Evolutionary conservation across 2,888 invertebrate species (phyloP).

Genomic region (Conops quadrifasciatus): DNA sequence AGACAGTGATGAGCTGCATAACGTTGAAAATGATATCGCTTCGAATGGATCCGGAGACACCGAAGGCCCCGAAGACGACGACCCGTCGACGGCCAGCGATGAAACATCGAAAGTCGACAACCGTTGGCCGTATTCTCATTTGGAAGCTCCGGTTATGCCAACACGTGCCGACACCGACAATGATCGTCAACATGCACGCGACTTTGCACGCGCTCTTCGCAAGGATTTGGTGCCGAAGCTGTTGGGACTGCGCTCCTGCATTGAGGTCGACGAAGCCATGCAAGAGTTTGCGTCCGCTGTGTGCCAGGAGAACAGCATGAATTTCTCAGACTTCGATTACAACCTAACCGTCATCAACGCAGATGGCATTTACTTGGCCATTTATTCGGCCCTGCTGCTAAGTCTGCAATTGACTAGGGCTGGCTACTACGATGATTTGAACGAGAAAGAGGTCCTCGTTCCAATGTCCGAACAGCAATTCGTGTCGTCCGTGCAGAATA

Average conservation of each 20-base stretch:
- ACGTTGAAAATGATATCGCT: constrained; percentile 73
- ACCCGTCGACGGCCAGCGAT: constrained; percentile 67
- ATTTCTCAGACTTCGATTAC: constrained; percentile 67
- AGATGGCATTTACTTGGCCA: constrained; percentile 92
- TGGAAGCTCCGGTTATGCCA: constrained; percentile 63
- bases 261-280: constrained; percentile 89
- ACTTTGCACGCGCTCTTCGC: constrained; percentile 81
- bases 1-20: constrained; percentile 76
- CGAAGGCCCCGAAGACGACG: constrained; percentile 77
- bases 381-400: constrained; percentile 83
- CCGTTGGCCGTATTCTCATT: constrained; percentile 65
- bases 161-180: constrained; percentile 75
- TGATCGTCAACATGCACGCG: constrained; percentile 85
- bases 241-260: constrained; percentile 78
- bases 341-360: constrained; percentile 84
- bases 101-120: constrained; percentile 63
- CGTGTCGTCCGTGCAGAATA: constrained; percentile 90
- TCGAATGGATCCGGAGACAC: constrained; percentile 78
- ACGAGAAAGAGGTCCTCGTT: constrained; percentile 65
- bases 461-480: constrained; percentile 86
- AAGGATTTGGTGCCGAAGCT: constrained; percentile 80
- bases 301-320: constrained; percentile 76
- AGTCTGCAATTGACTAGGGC: constrained; percentile 81
- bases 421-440: constrained; percentile 74
- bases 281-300: constrained; percentile 92